phyloP scores from a whole-genome alignment of 2,113 vertebrate species.

The Prinia subflava region DNA sequence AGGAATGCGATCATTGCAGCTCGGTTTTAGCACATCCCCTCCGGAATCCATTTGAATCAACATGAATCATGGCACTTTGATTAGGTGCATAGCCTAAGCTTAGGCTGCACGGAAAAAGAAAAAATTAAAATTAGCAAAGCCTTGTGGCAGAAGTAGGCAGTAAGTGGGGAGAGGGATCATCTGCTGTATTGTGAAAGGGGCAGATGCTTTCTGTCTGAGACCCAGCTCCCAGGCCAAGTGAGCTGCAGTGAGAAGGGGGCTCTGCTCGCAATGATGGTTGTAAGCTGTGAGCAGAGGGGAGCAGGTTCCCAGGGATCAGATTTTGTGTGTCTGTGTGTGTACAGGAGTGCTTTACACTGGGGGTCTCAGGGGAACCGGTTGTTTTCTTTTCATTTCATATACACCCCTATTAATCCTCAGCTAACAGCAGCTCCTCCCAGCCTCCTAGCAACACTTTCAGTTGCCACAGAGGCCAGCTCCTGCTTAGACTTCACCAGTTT shows the following conservation, averaged over 20 bases:
- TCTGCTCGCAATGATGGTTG: background rate
- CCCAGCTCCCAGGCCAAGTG: background rate
- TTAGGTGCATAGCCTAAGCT: background rate
- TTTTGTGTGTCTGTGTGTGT: background rate
- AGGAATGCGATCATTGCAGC: background rate
- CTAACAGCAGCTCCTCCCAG: constrained; percentile 59
- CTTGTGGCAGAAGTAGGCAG: background rate
- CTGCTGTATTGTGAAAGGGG: constrained; percentile 1
- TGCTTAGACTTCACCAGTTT: background rate
- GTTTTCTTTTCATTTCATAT: constrained; percentile 67
- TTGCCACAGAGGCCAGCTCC: constrained; percentile 22
- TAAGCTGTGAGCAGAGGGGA: background rate
- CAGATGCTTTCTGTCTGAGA: constrained; percentile 38
- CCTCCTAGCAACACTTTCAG: constrained; percentile 73
- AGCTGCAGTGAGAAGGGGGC: constrained; percentile 2
- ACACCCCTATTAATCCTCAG: constrained; percentile 67
- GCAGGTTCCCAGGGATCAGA: background rate
- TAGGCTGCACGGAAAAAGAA: background rate
- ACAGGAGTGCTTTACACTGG: background rate
- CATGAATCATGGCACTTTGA: background rate
- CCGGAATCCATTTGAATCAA: background rate
- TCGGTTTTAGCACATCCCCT: background rate
- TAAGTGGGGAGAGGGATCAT: background rate
- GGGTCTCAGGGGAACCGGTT: constrained; percentile 46
- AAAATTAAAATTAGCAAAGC: background rate